Evolutionary conservation across 2,888 invertebrate genomes (phyloP).

Genomic region (Chrysotoxum bicinctum): DNA sequence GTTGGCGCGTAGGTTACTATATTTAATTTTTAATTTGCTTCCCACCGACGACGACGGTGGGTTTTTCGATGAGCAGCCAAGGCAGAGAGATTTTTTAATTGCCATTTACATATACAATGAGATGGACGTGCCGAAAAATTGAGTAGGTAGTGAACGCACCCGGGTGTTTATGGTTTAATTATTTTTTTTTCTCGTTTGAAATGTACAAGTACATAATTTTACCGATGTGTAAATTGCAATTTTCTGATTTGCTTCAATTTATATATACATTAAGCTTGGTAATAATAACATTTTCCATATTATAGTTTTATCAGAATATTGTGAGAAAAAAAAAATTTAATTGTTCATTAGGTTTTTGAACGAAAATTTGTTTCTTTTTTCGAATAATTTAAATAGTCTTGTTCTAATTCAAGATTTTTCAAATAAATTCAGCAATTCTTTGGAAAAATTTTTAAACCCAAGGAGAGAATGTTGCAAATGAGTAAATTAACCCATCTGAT

Average conservation of each 20-base stretch:
- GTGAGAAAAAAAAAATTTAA: no score
- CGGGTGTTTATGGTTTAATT: constrained; percentile 6
- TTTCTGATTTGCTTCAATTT: neutral
- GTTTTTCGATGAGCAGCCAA: neutral
- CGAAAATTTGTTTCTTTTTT: no score
- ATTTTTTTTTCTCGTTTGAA: neutral
- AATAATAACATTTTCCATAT: no score
- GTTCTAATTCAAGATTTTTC: no score
- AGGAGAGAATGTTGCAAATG: no score
- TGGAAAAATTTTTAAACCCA: no score
- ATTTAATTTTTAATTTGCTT: constrained; percentile 30
- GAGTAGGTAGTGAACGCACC: neutral
- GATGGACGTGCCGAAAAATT: constrained; percentile 7
- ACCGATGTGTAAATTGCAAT: neutral
- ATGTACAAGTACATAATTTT: constrained; percentile 2
- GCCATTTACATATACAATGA: constrained; percentile 14
- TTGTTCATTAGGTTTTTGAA: no score
- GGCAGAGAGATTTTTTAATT: neutral
- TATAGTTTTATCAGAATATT: no score
- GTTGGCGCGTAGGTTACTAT: constrained; percentile 18
- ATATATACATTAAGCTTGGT: no score
- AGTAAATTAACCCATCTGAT: no score
- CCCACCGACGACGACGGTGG: constrained; percentile 17
- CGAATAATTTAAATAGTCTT: no score
- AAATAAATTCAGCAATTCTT: no score